Percentiles rank a stretch among this genome's conserved stretches.
These are phyloP conservation scores for Ceyx cyanopectus DNA, from an alignment of 2,113 vertebrate species.

Conservation along the genomic window DNA sequence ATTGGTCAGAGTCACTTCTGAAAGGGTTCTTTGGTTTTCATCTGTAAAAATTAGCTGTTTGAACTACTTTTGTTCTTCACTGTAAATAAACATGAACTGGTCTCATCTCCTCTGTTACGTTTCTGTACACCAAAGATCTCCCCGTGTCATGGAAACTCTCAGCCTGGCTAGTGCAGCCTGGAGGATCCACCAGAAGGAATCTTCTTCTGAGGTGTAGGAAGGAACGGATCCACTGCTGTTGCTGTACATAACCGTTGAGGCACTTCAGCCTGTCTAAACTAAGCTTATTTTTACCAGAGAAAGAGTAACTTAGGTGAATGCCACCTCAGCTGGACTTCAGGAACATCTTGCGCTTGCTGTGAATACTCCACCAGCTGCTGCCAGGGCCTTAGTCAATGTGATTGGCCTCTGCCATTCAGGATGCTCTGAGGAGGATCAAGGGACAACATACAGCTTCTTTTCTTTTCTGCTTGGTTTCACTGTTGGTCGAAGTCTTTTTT, in stretches of 20 bases:
- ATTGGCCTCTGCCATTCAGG: neutral
- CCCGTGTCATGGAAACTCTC: neutral
- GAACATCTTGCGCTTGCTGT: neutral
- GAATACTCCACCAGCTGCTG: neutral
- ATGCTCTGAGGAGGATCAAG: neutral
- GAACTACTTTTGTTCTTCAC: constrained; percentile 16
- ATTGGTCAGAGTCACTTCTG: neutral
- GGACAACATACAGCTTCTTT: neutral
- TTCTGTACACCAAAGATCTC: neutral
- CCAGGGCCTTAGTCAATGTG: neutral
- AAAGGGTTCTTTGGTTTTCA: constrained; percentile 18
- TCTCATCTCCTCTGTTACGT: neutral
- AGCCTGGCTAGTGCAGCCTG: neutral
- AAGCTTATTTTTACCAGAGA: neutral
- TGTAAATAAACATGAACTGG: constrained; percentile 27
- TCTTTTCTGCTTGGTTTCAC: neutral
- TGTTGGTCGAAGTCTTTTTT: neutral
- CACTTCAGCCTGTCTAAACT: neutral
- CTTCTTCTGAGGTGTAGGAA: neutral
- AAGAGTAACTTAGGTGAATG: neutral
- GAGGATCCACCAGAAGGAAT: neutral
- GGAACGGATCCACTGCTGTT: neutral
- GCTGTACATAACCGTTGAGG: neutral
- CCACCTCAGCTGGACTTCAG: neutral
- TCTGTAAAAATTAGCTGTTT: constrained; percentile 17